Percentiles rank a stretch among this genome's conserved stretches.
Conservation (phyloP, 1,140 invertebrate species). For the Vanessa atalanta region DNA sequence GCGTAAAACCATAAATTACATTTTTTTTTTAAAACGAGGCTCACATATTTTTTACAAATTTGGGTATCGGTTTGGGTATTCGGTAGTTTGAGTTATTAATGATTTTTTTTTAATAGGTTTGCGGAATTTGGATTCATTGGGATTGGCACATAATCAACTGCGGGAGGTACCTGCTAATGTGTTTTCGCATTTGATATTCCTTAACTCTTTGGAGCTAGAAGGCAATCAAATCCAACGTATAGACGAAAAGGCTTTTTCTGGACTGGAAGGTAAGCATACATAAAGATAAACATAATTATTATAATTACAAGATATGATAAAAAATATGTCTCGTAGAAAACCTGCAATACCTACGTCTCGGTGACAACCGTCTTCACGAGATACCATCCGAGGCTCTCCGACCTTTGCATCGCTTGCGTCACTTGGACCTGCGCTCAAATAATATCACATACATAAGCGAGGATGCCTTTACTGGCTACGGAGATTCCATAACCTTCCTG, state of each 20-base stretch:
- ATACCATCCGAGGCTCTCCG: slow-evolving; percentile 91
- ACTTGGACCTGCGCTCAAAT: slow-evolving; percentile 92
- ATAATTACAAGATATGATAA: background rate
- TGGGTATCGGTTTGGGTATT: no score
- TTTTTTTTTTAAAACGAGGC: no score
- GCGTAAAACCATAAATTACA: no score
- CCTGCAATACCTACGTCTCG: slow-evolving; percentile 92
- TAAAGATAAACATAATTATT: no score
- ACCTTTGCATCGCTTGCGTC: slow-evolving; percentile 90
- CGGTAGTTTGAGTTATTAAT: no score
- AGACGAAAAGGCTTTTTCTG: slow-evolving; percentile 90
- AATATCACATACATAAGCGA: slow-evolving; percentile 91
- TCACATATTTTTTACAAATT: no score
- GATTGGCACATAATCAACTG: slow-evolving; percentile 91
- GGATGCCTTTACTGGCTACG: slow-evolving; percentile 93
- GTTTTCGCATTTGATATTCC: slow-evolving; percentile 88
- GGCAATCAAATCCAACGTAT: slow-evolving; percentile 90
- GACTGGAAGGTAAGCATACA: slow-evolving; percentile 87
- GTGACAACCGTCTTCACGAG: slow-evolving; percentile 91
- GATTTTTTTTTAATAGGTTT: slow-evolving; percentile 81
- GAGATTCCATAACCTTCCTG: slow-evolving; percentile 94
- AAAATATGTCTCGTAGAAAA: slow-evolving; percentile 78
- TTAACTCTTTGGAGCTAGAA: slow-evolving; percentile 93
- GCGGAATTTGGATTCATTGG: slow-evolving; percentile 89
- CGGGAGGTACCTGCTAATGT: slow-evolving; percentile 88